A percentile compares a stretch with the other conserved stretches of the same genome.
These are phyloP conservation scores for Cordilura impudica DNA, from an alignment of 2,888 invertebrate species.

Conservation along the genomic window DNA sequence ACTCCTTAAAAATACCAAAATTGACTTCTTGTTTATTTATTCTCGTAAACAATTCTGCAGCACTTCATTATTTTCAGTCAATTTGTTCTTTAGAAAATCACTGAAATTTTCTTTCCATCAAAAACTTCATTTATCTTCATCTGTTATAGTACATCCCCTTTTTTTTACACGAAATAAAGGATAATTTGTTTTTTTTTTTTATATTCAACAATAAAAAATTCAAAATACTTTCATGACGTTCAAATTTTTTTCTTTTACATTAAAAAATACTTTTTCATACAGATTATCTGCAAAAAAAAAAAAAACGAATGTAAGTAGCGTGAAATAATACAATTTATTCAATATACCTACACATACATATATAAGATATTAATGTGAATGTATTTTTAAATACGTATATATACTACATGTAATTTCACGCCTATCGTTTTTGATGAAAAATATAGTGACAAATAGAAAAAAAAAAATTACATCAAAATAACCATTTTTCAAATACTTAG, in stretches of 20 bases:
- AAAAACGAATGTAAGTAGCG: conserved; percentile 18
- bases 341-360: not conserved
- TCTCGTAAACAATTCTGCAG: conserved; percentile 6
- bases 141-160: conserved; percentile 18
- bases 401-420: conserved; percentile 44
- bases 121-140: conserved; percentile 49
- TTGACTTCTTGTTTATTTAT: not conserved
- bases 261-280: not conserved
- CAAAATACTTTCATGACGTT: conserved; percentile 29
- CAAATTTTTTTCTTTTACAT: not conserved
- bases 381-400: not conserved
- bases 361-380: not conserved
- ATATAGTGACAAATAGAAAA: not conserved
- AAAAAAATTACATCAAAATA: conserved; percentile 2
- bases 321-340: conserved; percentile 30
- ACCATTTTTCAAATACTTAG: conserved; percentile 47
- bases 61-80: conserved; percentile 55
- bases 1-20: no score
- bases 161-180: not conserved
- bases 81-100: conserved; percentile 43
- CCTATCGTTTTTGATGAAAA: conserved; percentile 36
- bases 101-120: conserved; percentile 3
- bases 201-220: not conserved
- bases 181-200: conserved; percentile 27
- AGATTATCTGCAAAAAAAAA: not conserved